Percentiles rank a stretch among this genome's conserved stretches.
These are phyloP conservation scores for Yoshiicerus persimilis DNA, from an alignment of 1,140 invertebrate genomes.

Conservation along the genomic window DNA sequence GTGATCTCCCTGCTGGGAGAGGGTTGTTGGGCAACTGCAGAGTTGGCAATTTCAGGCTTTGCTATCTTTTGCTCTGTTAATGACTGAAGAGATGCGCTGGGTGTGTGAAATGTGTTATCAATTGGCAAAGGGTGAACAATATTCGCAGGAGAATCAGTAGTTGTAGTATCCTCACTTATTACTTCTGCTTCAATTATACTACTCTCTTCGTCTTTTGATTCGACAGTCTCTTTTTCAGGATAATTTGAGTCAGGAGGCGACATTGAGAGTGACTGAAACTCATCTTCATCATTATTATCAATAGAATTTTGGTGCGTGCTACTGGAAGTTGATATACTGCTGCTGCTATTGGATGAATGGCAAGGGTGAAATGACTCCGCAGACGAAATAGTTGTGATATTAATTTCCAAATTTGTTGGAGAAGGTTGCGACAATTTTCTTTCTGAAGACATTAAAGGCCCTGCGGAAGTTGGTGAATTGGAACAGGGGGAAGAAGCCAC, in stretches of 20 bases:
- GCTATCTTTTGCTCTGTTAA: background rate
- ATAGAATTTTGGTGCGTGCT: slow-evolving; percentile 4
- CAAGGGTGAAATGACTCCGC: background rate
- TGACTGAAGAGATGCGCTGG: background rate
- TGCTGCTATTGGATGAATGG: background rate
- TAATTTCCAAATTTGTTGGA: background rate
- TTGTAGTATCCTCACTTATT: background rate
- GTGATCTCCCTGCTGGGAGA: background rate
- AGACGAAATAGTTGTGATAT: background rate
- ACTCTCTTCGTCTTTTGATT: background rate
- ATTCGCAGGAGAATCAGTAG: background rate
- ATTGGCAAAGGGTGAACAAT: background rate
- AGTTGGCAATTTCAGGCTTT: background rate
- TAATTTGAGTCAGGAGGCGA: background rate
- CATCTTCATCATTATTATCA: background rate
- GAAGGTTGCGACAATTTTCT: background rate
- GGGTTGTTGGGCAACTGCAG: background rate
- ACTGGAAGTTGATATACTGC: background rate
- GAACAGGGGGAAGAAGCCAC: background rate
- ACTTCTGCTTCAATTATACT: background rate
- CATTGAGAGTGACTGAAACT: background rate
- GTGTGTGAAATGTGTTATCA: background rate
- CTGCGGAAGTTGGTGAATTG: background rate
- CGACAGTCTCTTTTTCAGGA: background rate
- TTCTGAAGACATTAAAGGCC: background rate